Conservation (phyloP, 2,113 vertebrate species). For the Catagonus wagneri region DNA sequence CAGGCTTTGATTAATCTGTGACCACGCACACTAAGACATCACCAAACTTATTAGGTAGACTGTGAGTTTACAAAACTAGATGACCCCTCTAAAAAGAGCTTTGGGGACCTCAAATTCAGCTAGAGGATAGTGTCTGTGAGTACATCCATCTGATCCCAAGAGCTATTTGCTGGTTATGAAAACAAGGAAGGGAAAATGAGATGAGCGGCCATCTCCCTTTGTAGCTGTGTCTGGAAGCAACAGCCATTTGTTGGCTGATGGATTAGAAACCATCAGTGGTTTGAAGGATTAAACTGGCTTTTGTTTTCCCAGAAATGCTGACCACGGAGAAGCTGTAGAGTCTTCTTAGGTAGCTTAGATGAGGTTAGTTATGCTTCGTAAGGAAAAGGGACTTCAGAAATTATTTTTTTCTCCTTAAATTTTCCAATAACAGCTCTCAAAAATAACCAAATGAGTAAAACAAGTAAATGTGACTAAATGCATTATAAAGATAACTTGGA, state of each 20-base stretch:
- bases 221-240: background rate
- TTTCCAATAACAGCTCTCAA: background rate
- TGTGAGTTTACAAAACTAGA: background rate
- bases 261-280: background rate
- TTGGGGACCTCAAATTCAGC: background rate
- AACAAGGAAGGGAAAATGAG: background rate
- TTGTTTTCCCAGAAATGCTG: slow-evolving; percentile 13
- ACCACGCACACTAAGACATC: background rate
- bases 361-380: slow-evolving; percentile 39
- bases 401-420: slow-evolving; percentile 29
- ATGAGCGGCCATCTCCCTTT: background rate
- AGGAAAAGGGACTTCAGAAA: slow-evolving; percentile 56
- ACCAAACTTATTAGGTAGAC: background rate
- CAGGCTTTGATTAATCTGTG: background rate
- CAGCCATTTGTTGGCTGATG: background rate
- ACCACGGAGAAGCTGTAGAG: background rate
- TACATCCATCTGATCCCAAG: background rate
- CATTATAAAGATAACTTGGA: background rate
- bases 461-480: background rate
- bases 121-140: background rate
- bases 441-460: background rate
- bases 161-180: background rate
- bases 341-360: background rate
- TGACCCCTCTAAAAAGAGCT: background rate
- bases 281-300: background rate